Evolutionary conservation across 2,113 vertebrate species (phyloP), one percentile per base, ranked within the genome.

Genomic region (Beaufortia kweichowensis): DNA sequence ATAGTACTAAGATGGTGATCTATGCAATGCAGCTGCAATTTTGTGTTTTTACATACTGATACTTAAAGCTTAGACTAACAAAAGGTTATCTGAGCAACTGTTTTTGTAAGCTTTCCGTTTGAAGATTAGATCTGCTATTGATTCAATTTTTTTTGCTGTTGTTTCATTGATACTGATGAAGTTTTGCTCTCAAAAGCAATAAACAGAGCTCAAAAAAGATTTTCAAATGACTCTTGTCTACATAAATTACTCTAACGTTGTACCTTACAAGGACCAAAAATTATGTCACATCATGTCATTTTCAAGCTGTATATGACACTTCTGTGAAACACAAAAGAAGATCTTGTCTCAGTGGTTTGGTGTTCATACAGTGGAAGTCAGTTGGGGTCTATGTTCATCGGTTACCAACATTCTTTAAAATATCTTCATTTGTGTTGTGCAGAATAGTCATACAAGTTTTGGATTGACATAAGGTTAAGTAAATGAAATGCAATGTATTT

Each of bases 21-120:
- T 69, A 69, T 69, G 67, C 67, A 56, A 17, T 23, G 4, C 65
- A 12, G 19, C n/a, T 53, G n/a, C 2, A 5, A 6, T 53, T n/a
- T 53, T 53, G 19, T 21, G 19, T 68, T n/a, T 68, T 66, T 67
- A 50, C 55, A 35, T 23, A 55, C n/a, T 23, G 46, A 23, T 53
- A 31, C 8, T 21, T 1, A 3, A 68, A 31, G 10, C 43, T 6
- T 50, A 4, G 39, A 31, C 17, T n/a, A 50, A 50, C 19, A 6
- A 31, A n/a, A 19, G 26, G 24, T 46, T 48, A 8, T 31, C 43
- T 21, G 24, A 28, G 10, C 9, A 28, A 48, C 43, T 26, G 43
- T 46, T 46, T 46, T 3, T 17, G 12, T 28, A 67, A 19, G 10
- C 48, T 50, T 50, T 14, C 19, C 5, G 2, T n/a, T 43, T 50